Evolutionary conservation across 1,140 invertebrate species (phyloP).

Genomic region (Rhopalosiphum padi): DNA sequence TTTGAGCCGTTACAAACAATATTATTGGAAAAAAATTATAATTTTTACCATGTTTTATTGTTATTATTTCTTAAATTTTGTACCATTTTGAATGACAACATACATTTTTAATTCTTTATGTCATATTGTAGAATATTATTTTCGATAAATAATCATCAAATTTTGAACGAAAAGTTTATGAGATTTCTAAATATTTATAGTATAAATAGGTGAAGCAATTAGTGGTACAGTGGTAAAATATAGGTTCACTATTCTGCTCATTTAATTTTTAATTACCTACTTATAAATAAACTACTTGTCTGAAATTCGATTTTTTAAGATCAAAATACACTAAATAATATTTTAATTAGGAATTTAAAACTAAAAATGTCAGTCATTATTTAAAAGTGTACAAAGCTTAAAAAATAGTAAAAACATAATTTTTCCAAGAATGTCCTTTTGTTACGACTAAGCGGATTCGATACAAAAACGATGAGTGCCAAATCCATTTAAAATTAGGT

Average conservation of each 20-base stretch:
- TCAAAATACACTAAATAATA: not conserved
- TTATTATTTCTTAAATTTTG: not conserved
- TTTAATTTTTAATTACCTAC: too few relatives aligned
- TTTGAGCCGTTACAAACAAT: not conserved
- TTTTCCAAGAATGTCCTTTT: not conserved
- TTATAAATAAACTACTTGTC: too few relatives aligned
- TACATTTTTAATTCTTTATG: too few relatives aligned
- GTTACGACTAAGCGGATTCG: not conserved
- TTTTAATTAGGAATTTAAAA: not conserved
- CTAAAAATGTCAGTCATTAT: not conserved
- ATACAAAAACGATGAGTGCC: too few relatives aligned
- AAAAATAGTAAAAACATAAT: not conserved
- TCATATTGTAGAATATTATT: too few relatives aligned
- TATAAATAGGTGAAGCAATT: too few relatives aligned
- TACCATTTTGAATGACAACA: too few relatives aligned
- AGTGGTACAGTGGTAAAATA: too few relatives aligned
- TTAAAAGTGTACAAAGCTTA: not conserved
- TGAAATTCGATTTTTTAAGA: not conserved
- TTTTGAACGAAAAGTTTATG: too few relatives aligned
- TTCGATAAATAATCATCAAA: too few relatives aligned
- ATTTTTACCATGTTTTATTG: not conserved
- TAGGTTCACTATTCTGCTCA: too few relatives aligned
- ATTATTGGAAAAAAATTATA: not conserved
- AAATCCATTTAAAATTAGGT: not conserved
- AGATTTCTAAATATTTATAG: not conserved